Evolutionary conservation across 2,888 invertebrate species (phyloP), one percentile per base, ranked within the genome.

Genomic region (Chesias legatella): DNA sequence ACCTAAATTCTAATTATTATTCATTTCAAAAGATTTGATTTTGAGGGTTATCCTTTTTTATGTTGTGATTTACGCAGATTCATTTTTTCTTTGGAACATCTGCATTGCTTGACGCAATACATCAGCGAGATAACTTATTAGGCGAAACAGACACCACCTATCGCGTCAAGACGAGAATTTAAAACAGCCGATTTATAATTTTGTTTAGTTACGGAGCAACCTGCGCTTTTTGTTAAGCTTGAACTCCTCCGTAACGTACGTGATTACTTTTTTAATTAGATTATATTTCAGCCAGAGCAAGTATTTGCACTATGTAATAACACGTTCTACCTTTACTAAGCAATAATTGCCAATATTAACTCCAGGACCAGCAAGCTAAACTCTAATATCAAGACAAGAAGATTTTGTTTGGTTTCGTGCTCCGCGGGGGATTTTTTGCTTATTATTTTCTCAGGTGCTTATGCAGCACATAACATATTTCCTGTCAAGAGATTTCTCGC

Each of bases 91-190:
- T 25, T 25, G n/a, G n/a, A 7, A 7, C n/a, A 25, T 25, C 2
- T 5, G 3, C 5, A 17, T 3, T 17, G 5, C 57, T 54, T 55
- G 58, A 61, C 58, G 54, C 46, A 62, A 65, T 67, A 57, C 58
- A 67, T 68, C 66, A 64, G 63, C 52, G 62, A 71, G 67, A 66
- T 67, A 71, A 64, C 64, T 65, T 57, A 62, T 69, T 68, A 61
- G 58, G 30, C 54, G 53, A 57, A 63, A 60, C 64, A 60, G 64
- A 67, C 67, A 67, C 63, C 60, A 67, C 55, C 59, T 51, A 60
- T 66, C 62, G 51, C 52, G 49, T 66, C 68, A 71, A 71, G 73
- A 69, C 60, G 52, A 64, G 71, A 73, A 74, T 73, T 67, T 65
- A 65, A 68, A 74, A 62, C 53, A 57, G 53, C 54, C 53, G 50